phyloP scores from a whole-genome alignment of 2,797 vertebrate genomes.

The Aplochiton taeniatus region DNA sequence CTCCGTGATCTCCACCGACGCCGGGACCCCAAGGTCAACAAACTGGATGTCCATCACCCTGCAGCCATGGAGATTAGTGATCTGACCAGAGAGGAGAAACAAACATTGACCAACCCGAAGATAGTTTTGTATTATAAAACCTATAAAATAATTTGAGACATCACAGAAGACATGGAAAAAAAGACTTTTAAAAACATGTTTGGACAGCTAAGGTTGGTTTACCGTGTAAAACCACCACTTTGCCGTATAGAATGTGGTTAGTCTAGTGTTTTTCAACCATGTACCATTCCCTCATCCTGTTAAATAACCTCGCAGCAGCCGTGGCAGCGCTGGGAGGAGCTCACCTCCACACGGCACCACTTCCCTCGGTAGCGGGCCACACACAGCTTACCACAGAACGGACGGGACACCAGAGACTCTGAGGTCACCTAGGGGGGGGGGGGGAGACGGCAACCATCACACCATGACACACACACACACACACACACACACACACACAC shows the following conservation, averaged over 20 bases:
- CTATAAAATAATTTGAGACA: no score
- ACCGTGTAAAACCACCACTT: no score
- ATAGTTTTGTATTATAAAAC: no score
- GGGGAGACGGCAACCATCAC: no score
- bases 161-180: no score
- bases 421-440: slow-evolving; percentile 64
- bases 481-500: slow-evolving; percentile 28
- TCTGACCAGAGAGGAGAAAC: slow-evolving; percentile 64
- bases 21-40: slow-evolving; percentile 82
- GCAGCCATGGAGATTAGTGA: slow-evolving; percentile 84
- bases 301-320: no score
- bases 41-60: slow-evolving; percentile 86
- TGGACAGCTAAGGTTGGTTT: no score
- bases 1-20: slow-evolving; percentile 88
- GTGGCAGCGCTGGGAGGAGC: no score
- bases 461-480: slow-evolving; percentile 29
- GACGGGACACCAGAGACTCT: slow-evolving; percentile 81
- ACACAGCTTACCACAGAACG: slow-evolving; percentile 90
- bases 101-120: neutral
- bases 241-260: no score
- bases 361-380: slow-evolving; percentile 84
- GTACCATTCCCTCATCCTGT: no score
- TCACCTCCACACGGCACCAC: slow-evolving; percentile 85
- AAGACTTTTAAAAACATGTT: no score
- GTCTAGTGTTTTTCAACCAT: no score